Evolutionary conservation across 2,888 invertebrate genomes (phyloP).

Genomic region (Cylloceria caligata): DNA sequence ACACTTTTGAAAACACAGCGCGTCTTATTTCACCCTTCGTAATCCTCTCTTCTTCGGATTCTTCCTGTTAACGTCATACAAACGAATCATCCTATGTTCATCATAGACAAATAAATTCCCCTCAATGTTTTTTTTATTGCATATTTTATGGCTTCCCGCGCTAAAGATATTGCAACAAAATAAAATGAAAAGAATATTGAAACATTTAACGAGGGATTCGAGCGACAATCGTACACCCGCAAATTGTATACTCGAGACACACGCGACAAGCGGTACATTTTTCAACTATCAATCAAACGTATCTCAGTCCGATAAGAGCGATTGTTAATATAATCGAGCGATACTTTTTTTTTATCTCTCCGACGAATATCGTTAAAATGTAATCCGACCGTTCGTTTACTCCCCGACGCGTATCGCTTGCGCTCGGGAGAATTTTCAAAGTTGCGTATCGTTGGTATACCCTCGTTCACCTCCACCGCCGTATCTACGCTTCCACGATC

Average conservation of each 20-base stretch:
- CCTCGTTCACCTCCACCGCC: slow-evolving; percentile 46
- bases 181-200: too few species aligned
- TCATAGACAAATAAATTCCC: neutral
- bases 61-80: neutral
- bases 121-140: neutral
- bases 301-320: too few species aligned
- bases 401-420: slow-evolving; percentile 45
- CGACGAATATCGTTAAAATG: neutral
- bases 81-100: neutral
- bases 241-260: too few species aligned
- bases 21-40: neutral
- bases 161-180: too few species aligned
- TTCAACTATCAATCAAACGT: too few species aligned
- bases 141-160: too few species aligned
- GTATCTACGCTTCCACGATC: slow-evolving; percentile 33
- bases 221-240: too few species aligned
- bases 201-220: too few species aligned
- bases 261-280: too few species aligned
- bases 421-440: slow-evolving; percentile 50
- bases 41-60: slow-evolving; percentile 1
- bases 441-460: slow-evolving; percentile 54
- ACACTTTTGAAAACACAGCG: slow-evolving; percentile 3
- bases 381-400: neutral
- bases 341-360: too few species aligned
- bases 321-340: too few species aligned